Conservation (phyloP, 92 coral and sea anemone species). For the Epizoanthus rinbou region DNA sequence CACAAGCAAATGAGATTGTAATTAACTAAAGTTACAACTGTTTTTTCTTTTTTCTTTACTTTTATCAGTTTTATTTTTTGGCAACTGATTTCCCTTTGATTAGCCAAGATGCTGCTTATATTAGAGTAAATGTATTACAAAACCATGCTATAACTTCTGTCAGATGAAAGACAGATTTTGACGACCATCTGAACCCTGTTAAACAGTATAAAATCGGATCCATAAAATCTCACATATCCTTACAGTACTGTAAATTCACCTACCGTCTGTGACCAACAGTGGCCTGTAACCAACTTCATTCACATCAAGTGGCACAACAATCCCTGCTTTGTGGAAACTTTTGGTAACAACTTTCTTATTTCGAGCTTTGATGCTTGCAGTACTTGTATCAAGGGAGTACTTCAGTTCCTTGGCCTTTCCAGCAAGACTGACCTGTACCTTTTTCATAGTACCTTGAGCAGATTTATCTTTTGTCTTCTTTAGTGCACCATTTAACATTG, state of each 20-base stretch:
- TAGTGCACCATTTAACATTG: constrained; percentile 53
- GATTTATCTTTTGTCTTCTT: constrained; percentile 75
- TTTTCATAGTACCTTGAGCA: constrained; percentile 64
- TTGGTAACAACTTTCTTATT: constrained; percentile 86
- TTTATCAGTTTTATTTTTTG: too few species aligned
- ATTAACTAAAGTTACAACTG: background rate
- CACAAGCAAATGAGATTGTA: background rate
- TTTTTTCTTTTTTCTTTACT: too few species aligned
- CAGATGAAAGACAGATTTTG: too few species aligned
- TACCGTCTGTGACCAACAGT: constrained; percentile 90
- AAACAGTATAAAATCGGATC: too few species aligned
- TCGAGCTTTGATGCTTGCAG: constrained; percentile 84
- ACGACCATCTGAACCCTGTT: background rate
- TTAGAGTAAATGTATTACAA: background rate
- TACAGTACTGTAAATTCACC: constrained; percentile 11
- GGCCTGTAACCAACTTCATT: constrained; percentile 94
- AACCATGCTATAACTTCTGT: background rate
- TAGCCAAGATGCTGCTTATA: background rate
- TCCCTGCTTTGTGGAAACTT: constrained; percentile 96
- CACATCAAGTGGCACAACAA: constrained; percentile 92
- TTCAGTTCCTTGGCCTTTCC: constrained; percentile 71
- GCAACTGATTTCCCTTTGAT: background rate
- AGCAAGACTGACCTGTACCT: constrained; percentile 62
- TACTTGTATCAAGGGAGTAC: constrained; percentile 54
- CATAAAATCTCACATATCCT: too few species aligned